A percentile compares a stretch with the other conserved stretches of the same genome.
These are phyloP conservation scores for Apistogramma diplotaenia DNA, from an alignment of 2,113 vertebrate genomes.

Conservation along the genomic window DNA sequence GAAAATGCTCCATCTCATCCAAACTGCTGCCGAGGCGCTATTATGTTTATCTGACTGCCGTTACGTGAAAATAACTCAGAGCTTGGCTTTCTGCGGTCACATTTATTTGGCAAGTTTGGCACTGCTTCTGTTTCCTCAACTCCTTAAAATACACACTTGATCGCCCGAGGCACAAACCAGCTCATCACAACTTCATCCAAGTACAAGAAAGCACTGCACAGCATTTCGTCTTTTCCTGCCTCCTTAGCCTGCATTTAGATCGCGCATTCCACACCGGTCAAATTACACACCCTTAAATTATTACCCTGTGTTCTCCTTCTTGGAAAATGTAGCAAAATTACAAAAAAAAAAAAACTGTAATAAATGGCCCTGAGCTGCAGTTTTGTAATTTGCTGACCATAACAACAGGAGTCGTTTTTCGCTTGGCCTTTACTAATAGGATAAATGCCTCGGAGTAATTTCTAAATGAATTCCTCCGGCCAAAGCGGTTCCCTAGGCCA, in stretches of 20 bases:
- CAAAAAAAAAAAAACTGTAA: not conserved
- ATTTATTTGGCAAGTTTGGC: not conserved
- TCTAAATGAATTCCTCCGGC: slow-evolving; percentile 65
- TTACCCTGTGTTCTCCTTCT: not conserved
- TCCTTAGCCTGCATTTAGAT: not conserved
- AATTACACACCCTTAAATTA: not conserved
- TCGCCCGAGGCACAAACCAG: not conserved
- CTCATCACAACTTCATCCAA: not conserved
- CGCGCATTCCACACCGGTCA: not conserved
- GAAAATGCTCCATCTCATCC: slow-evolving; percentile 13
- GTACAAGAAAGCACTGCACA: not conserved
- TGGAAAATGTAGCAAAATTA: not conserved
- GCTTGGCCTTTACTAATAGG: slow-evolving; percentile 59
- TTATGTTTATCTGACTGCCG: slow-evolving; percentile 33
- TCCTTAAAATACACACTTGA: not conserved
- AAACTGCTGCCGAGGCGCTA: not conserved
- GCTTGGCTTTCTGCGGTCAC: not conserved
- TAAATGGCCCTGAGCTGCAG: slow-evolving; percentile 29
- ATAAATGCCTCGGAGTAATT: slow-evolving; percentile 62
- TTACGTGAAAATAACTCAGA: slow-evolving; percentile 4
- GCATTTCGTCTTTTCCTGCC: not conserved
- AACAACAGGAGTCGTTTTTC: slow-evolving; percentile 42
- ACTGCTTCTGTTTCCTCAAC: not conserved
- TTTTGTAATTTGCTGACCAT: slow-evolving; percentile 50
- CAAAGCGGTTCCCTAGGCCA: slow-evolving; percentile 29